Base-by-base conservation (phyloP, 2,797 vertebrate genomes). In the Cryptoblepharus egeriae region DNA sequence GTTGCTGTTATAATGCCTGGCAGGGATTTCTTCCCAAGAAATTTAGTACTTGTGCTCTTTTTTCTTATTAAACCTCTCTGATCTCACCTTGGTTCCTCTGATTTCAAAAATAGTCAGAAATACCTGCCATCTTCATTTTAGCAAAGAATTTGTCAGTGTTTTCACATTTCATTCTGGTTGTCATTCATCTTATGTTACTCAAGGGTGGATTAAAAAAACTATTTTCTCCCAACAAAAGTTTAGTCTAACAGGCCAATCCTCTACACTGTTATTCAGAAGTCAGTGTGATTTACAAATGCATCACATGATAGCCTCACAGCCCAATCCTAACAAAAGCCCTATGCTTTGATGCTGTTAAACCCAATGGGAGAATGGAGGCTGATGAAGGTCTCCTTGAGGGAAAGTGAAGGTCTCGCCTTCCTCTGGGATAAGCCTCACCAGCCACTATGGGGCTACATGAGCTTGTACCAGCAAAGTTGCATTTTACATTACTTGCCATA, bases 1-100 rank as follows among this genome's bases (percentile, higher is more conserved):
- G 65, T 63, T 85, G 2, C 79, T 90, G 65, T n/a, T 80, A 79
- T 13, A 13, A 75, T 58, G 16, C 4, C 71, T 82, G 32, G 9
- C 77, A 88, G 20, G 3, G 74, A 67, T 76, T 88, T 86, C 3
- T 69, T 79, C 39, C 6, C 80, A 84, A 80, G 57, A 78, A 82
- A n/a, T 79, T 81, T 49, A 45, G 1, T 80, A 65, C 3, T 35
- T 11, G 3, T 75, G 37, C 24, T 76, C 28, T 0, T 4, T 42
- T 72, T 75, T 88, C 71, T 83, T 24, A 0, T 32, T 88, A 77
- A 24, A 84, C 1, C 72, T 64, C 6, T 8, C 65, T 75, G 3
- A 26, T 80, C 16, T 85, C 72, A 72, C 39, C 58, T 86, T 72
- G 24, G 0, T 80, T 85, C 13, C 78, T 79, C 65, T 81, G 32